Evolutionary conservation across 2,113 vertebrate species (phyloP), one percentile per base, ranked within the genome.

Genomic region (Sinocyclocheilus anophthalmus): DNA sequence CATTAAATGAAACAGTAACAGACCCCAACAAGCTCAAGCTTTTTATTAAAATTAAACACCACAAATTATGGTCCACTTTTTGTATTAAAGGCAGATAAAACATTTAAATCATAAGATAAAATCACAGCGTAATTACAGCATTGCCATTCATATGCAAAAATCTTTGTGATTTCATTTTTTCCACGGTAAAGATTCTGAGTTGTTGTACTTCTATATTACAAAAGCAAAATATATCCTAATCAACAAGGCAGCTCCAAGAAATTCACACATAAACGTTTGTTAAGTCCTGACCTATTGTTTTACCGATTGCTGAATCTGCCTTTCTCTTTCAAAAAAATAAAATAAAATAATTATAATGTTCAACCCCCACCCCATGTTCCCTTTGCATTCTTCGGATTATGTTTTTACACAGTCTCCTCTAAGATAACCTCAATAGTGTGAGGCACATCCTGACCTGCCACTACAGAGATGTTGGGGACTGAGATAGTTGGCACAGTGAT

Each of bases 381-480:
- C 18, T 59, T 59, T 8, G 55, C 55, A 59, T 59, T 42, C 65
- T n/a, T 33, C 69, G 22, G 20, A 59, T 22, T 57, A 2, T 48
- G 6, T 53, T 2, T 22, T 70, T 86, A 95, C 26, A 95, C 91
- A 0, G 94, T 95, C 88, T 96, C 94, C 87, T 96, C 95, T 57
- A 96, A 92, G 24, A 96, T 94, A 83, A 95, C 94, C 92, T 96
- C 95, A 5, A 96, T 94, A 84, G 94, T 88, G 33, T 96, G 94
- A 0, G 93, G 92, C 0, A 94, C 91, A 37, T 94, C 92, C 84
- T 89, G 83, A 0, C 92, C 89, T 42, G 92, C 93, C 88, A 95
- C 89, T 89, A 95, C 91, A 48, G 10, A 12, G 10, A 48, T 48
- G 11, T 11, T 12, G 45, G 45, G 45, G 12, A 90, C 33, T 72